Evolutionary conservation across 2,113 vertebrate genomes (phyloP).

Genomic region (Rhea americana): DNA sequence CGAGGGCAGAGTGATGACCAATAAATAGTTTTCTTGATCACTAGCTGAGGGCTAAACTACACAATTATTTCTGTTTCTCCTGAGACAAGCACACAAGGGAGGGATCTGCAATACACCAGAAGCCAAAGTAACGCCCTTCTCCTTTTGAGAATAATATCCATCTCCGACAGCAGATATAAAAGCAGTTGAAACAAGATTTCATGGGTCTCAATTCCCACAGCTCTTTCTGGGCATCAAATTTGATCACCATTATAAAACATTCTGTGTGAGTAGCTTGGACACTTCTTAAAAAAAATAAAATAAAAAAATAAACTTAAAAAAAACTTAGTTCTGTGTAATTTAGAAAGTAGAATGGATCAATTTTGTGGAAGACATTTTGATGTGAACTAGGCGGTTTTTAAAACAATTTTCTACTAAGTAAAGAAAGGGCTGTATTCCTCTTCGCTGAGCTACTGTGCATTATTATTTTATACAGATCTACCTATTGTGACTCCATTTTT

Average conservation of each 20-base stretch:
- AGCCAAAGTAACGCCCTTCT: constrained; percentile 69
- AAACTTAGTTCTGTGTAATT: constrained; percentile 56
- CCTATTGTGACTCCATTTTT: constrained; percentile 53
- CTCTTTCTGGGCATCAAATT: constrained; percentile 70
- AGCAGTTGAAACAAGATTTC: constrained; percentile 77
- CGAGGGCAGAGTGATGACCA: background rate
- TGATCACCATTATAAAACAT: constrained; percentile 77
- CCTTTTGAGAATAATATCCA: constrained; percentile 56
- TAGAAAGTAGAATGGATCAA: constrained; percentile 66
- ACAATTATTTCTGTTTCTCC: constrained; percentile 14
- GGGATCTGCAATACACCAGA: constrained; percentile 22
- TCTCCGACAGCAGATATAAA: constrained; percentile 69
- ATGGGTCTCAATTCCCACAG: constrained; percentile 79
- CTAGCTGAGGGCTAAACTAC: background rate
- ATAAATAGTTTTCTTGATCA: constrained; percentile 36
- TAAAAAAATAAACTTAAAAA: background rate
- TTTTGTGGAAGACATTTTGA: constrained; percentile 70
- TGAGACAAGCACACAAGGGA: constrained; percentile 23
- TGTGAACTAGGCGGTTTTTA: constrained; percentile 68
- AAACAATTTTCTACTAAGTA: constrained; percentile 55
- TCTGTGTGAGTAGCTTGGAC: constrained; percentile 57
- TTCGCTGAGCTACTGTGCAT: constrained; percentile 32
- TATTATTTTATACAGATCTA: constrained; percentile 41
- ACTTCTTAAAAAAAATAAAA: background rate
- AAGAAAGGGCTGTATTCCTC: constrained; percentile 47